phyloP scores from a whole-genome alignment of 2,113 vertebrate species.

The Glaucidium brasilianum region DNA sequence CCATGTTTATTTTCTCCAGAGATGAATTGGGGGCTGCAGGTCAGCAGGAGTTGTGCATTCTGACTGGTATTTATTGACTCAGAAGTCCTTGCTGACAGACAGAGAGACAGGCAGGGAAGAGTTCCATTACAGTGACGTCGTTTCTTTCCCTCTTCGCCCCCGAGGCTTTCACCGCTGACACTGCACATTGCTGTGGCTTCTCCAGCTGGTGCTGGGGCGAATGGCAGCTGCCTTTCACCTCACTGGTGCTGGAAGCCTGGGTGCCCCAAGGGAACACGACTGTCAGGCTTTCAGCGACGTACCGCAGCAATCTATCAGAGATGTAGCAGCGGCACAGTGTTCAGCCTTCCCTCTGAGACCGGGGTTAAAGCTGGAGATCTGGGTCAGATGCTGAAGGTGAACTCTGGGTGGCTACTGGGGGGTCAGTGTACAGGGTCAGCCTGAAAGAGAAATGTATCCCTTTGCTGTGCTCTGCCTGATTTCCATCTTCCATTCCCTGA shows the following conservation, averaged over 20 bases:
- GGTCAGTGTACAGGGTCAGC: neutral
- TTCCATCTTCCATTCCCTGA: neutral
- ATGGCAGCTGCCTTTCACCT: conserved; percentile 48
- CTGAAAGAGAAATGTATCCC: neutral
- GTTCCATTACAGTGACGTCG: conserved; percentile 60
- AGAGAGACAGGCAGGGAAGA: conserved; percentile 62
- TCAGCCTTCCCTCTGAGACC: neutral
- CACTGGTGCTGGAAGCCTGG: neutral
- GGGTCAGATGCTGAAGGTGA: neutral
- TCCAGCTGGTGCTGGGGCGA: conserved; percentile 45
- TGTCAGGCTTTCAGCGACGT: neutral
- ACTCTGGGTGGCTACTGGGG: neutral
- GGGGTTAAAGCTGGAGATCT: neutral
- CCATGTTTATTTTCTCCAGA: conserved; percentile 79
- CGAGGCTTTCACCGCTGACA: conserved; percentile 44
- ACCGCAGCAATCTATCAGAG: neutral
- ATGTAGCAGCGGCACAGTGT: neutral
- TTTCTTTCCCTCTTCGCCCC: conserved; percentile 22
- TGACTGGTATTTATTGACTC: conserved; percentile 80
- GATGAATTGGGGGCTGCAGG: conserved; percentile 57
- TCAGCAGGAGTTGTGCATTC: conserved; percentile 67
- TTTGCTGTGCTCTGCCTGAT: neutral
- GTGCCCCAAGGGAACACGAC: neutral
- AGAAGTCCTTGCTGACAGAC: conserved; percentile 76
- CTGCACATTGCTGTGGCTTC: conserved; percentile 45